Conservation (phyloP, 2,113 vertebrate genomes). For the Urocolius indicus region DNA sequence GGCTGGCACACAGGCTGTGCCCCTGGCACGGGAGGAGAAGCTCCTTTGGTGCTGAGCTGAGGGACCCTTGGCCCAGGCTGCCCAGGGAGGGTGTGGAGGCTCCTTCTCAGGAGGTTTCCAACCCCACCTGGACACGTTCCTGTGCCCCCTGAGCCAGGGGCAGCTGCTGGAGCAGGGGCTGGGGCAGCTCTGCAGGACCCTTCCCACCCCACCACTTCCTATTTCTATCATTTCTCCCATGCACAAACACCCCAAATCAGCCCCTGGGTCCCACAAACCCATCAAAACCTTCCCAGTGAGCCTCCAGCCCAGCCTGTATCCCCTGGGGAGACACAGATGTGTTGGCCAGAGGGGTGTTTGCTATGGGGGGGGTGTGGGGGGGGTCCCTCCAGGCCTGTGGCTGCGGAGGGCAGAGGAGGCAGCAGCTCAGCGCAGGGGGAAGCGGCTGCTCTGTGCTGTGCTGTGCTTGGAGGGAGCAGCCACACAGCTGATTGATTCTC, state of each 20-base stretch:
- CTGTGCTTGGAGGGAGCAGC: not conserved
- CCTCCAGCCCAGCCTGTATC: fast-evolving
- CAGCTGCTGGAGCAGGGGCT: no score
- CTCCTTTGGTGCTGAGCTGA: no score
- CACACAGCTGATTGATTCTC: not conserved
- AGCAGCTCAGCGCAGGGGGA: not conserved
- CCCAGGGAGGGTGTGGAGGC: no score
- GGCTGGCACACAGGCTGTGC: no score
- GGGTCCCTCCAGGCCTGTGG: not conserved
- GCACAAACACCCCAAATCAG: not conserved
- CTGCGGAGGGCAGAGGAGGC: fast-evolving
- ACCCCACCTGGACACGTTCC: no score
- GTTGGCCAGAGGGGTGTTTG: not conserved
- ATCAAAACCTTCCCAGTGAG: not conserved
- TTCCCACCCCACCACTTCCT: no score
- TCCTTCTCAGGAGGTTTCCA: no score
- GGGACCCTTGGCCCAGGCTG: no score
- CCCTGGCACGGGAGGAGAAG: no score
- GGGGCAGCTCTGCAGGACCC: no score
- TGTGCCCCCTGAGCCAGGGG: no score
- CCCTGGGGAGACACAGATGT: fast-evolving
- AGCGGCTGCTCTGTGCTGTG: not conserved
- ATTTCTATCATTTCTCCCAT: fast-evolving
- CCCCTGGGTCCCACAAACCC: fast-evolving
- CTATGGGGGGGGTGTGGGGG: not conserved